Evolutionary conservation across 2,888 invertebrate genomes (phyloP).

Genomic region (Heteropelma amictum): DNA sequence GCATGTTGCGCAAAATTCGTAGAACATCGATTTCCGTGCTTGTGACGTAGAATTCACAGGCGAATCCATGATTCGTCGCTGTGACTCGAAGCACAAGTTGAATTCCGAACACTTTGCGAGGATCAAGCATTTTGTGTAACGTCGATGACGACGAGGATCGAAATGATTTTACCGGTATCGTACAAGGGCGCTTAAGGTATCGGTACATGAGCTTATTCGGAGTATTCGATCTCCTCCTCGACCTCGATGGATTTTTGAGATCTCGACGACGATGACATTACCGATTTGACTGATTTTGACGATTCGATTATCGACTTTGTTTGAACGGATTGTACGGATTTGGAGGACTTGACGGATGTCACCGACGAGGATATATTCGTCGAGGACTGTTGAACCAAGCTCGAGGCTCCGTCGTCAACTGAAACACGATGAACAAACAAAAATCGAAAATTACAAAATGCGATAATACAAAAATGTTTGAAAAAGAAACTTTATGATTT

Average conservation of each 20-base stretch:
- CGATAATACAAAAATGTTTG: neutral
- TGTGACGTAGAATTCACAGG: too few species aligned
- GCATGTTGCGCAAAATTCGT: too few species aligned
- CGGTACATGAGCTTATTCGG: conserved; percentile 59
- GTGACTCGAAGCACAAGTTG: too few species aligned
- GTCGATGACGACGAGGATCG: neutral
- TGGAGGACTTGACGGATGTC: conserved; percentile 79
- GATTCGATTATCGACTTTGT: conserved; percentile 74
- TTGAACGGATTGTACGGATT: conserved; percentile 79
- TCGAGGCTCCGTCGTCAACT: conserved; percentile 68
- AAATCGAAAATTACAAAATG: too few species aligned
- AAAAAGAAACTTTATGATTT: too few species aligned
- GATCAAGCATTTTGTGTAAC: too few species aligned
- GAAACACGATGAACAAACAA: too few species aligned
- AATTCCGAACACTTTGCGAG: too few species aligned
- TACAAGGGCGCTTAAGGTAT: too few species aligned
- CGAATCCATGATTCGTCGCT: too few species aligned
- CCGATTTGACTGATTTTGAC: conserved; percentile 77
- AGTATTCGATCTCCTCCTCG: conserved; percentile 74
- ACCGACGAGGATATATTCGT: conserved; percentile 70
- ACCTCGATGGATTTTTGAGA: conserved; percentile 85
- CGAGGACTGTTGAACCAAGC: conserved; percentile 67
- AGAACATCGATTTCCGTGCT: too few species aligned
- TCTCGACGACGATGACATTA: conserved; percentile 80
- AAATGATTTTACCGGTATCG: too few species aligned